These are phyloP conservation scores for Caloenas nicobarica DNA, from an alignment of 2,113 vertebrate species.

Conservation along the genomic window DNA sequence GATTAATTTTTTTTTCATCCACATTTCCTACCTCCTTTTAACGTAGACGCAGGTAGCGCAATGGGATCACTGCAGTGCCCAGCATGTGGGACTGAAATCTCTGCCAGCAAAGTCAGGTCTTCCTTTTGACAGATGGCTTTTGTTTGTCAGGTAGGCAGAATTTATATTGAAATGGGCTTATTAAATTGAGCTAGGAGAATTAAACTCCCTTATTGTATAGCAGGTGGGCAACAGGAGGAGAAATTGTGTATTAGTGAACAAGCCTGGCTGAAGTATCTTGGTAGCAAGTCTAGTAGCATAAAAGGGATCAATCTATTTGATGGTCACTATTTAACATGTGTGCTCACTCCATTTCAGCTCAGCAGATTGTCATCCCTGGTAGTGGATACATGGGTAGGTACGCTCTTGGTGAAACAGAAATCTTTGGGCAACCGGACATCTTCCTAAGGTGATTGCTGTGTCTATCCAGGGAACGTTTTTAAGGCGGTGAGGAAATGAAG, in stretches of 20 bases:
- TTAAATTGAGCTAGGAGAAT: background rate
- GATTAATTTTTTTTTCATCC: background rate
- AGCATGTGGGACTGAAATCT: background rate
- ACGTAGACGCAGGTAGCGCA: background rate
- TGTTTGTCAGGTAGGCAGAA: background rate
- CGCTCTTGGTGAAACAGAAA: slow-evolving; percentile 7
- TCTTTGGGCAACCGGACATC: background rate
- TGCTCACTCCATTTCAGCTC: background rate
- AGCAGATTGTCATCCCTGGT: background rate
- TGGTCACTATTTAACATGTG: fast-evolving
- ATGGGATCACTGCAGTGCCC: background rate
- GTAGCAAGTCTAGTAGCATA: background rate
- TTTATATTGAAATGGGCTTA: background rate
- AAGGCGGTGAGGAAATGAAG: background rate
- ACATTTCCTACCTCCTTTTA: background rate
- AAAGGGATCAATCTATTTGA: background rate
- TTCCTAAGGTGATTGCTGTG: background rate
- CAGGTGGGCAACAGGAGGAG: background rate
- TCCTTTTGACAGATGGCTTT: background rate
- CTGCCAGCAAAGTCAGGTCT: background rate
- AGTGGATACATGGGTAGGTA: background rate
- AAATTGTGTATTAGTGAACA: fast-evolving
- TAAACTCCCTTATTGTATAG: background rate
- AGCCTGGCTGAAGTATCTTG: background rate
- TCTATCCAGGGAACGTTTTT: background rate